Percentiles rank a stretch among this genome's conserved stretches.
Evolutionary conservation across 64 coral and sea anemone species (phyloP).

Genomic region (Stichodactyla mertensii): DNA sequence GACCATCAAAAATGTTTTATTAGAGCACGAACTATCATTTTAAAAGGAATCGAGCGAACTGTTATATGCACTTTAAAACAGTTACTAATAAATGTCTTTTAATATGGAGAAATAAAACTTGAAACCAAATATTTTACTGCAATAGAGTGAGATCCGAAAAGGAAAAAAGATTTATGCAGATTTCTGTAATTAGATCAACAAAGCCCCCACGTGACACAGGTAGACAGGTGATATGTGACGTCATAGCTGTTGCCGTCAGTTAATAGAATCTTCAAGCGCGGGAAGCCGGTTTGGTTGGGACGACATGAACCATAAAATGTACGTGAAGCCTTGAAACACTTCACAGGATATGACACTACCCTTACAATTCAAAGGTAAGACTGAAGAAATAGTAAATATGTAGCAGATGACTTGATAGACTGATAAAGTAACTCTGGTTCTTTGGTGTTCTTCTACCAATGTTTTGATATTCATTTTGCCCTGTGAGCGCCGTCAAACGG

Average conservation of each 20-base stretch:
- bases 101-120: background rate
- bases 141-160: too few relatives aligned
- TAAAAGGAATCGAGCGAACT: too few relatives aligned
- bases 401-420: background rate
- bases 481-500: background rate
- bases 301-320: background rate
- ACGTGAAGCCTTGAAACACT: background rate
- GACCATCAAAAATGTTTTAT: too few relatives aligned
- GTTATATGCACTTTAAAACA: too few relatives aligned
- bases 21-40: too few relatives aligned
- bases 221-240: conserved; percentile 14
- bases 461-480: background rate
- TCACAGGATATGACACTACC: background rate
- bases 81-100: background rate
- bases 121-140: background rate
- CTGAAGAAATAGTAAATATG: background rate
- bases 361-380: conserved; percentile 11
- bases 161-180: too few relatives aligned
- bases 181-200: background rate
- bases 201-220: background rate
- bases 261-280: background rate
- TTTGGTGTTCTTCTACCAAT: background rate
- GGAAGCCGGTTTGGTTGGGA: background rate
- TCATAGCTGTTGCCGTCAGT: conserved; percentile 5
- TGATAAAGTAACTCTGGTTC: background rate